phyloP scores from a whole-genome alignment of 2,113 vertebrate genomes.

The Antigone vipio region DNA sequence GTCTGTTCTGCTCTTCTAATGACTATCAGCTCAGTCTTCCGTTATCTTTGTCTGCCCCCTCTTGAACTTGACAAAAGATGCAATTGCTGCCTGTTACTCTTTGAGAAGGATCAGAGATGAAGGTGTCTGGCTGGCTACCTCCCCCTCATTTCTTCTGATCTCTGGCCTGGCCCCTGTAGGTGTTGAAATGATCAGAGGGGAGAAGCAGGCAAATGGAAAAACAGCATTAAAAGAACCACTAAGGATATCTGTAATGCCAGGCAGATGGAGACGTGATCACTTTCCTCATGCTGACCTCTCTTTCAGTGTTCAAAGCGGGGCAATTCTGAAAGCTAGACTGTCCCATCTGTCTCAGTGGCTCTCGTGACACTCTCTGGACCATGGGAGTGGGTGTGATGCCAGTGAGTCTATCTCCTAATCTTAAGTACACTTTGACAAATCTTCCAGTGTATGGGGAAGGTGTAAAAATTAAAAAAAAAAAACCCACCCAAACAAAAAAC shows the following conservation, averaged over 20 bases:
- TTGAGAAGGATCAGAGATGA: not conserved
- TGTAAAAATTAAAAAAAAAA: not conserved
- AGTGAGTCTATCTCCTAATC: not conserved
- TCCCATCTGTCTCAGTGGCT: not conserved
- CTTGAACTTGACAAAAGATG: not conserved
- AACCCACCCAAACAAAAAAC: no score
- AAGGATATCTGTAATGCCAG: not conserved
- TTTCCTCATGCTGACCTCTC: not conserved
- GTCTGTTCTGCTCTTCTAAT: not conserved
- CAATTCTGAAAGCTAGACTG: not conserved
- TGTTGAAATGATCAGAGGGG: not conserved
- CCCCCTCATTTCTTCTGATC: not conserved
- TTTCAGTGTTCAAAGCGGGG: not conserved
- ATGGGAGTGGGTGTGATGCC: not conserved
- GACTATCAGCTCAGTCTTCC: not conserved
- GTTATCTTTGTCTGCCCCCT: not conserved
- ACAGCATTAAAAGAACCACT: not conserved
- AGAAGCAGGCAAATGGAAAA: not conserved
- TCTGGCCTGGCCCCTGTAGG: not conserved
- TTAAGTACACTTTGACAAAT: not conserved
- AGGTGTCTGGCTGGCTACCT: not conserved
- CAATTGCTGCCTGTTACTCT: not conserved
- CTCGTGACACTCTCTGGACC: not conserved
- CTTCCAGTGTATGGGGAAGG: not conserved
- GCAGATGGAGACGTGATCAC: not conserved